Evolutionary conservation across 2,797 vertebrate species (phyloP).

Genomic region (Melanotaenia nigrans): DNA sequence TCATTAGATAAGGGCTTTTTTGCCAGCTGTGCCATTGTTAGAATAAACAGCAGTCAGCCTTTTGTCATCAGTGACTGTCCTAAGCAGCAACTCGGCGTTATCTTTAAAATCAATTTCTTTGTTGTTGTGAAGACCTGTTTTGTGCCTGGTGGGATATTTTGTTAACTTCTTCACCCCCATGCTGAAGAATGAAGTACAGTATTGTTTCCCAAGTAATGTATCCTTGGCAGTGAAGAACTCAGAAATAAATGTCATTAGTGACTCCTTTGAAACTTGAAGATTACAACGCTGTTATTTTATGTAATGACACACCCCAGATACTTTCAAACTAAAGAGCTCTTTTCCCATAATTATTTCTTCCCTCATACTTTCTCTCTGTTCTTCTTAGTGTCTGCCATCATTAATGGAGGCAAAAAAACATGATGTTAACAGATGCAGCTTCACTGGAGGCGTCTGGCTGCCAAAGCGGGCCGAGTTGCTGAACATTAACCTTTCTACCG

Average conservation of each 20-base stretch:
- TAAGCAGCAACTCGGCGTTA: slow-evolving; percentile 30
- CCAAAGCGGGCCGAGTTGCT: slow-evolving; percentile 51
- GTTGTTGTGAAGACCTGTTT: slow-evolving; percentile 29
- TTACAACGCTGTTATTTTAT: slow-evolving; percentile 30
- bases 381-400: slow-evolving; percentile 32
- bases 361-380: slow-evolving; percentile 2
- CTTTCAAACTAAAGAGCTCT: neutral
- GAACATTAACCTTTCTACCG: slow-evolving; percentile 71
- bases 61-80: slow-evolving; percentile 21
- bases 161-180: slow-evolving; percentile 16
- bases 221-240: slow-evolving; percentile 23
- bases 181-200: slow-evolving; percentile 20
- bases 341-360: neutral
- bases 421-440: slow-evolving; percentile 65
- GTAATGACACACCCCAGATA: slow-evolving; percentile 14
- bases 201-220: slow-evolving; percentile 25
- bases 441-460: slow-evolving; percentile 61
- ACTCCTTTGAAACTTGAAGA: slow-evolving; percentile 43
- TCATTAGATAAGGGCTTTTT: slow-evolving; percentile 57
- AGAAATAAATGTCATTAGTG: slow-evolving; percentile 39
- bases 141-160: slow-evolving; percentile 9
- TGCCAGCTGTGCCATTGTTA: slow-evolving; percentile 51
- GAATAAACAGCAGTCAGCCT: slow-evolving; percentile 51
- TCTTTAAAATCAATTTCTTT: slow-evolving; percentile 38
- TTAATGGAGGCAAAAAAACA: slow-evolving; percentile 36